A percentile compares a stretch with the other conserved stretches of the same genome.
phyloP scores from a whole-genome alignment of 1,140 invertebrate species.

The Drosophila pandora region DNA sequence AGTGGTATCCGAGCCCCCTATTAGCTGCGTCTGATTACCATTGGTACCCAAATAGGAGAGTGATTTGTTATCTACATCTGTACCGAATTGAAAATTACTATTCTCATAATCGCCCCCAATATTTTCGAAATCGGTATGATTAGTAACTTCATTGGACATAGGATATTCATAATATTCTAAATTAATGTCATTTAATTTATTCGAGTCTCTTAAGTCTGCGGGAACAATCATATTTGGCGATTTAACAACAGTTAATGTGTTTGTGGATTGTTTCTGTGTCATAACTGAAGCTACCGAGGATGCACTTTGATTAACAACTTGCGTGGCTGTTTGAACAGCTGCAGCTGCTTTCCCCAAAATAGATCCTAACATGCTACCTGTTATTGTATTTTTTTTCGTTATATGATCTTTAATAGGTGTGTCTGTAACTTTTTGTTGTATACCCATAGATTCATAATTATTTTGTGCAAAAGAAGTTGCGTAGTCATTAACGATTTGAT shows the following conservation, averaged over 20 bases:
- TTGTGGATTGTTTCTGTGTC: conserved; percentile 81
- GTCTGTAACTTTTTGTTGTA: not conserved
- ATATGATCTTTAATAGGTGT: conserved; percentile 1
- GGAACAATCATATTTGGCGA: conserved; percentile 13
- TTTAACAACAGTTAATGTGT: not conserved
- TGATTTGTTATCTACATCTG: conserved; percentile 26
- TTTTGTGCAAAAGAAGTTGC: not conserved
- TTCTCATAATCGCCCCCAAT: conserved; percentile 66
- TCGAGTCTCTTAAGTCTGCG: not conserved
- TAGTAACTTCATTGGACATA: conserved; percentile 18
- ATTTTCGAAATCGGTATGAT: conserved; percentile 33
- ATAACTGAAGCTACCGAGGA: conserved; percentile 82
- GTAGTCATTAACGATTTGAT: not conserved
- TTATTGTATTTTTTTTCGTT: conserved; percentile 25
- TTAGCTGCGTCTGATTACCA: conserved; percentile 47
- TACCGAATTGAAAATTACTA: conserved; percentile 47
- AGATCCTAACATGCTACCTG: conserved; percentile 72
- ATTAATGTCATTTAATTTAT: conserved; percentile 13
- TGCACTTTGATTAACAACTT: conserved; percentile 82
- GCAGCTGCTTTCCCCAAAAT: conserved; percentile 78
- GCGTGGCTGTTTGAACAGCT: conserved; percentile 83
- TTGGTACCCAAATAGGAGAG: conserved; percentile 51
- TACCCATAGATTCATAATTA: not conserved
- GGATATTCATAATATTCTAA: conserved; percentile 37
- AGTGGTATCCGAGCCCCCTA: not conserved